These are phyloP conservation scores for Chrysogorgia sp. DNA, from an alignment of 92 coral and sea anemone genomes.

Conservation along the genomic window DNA sequence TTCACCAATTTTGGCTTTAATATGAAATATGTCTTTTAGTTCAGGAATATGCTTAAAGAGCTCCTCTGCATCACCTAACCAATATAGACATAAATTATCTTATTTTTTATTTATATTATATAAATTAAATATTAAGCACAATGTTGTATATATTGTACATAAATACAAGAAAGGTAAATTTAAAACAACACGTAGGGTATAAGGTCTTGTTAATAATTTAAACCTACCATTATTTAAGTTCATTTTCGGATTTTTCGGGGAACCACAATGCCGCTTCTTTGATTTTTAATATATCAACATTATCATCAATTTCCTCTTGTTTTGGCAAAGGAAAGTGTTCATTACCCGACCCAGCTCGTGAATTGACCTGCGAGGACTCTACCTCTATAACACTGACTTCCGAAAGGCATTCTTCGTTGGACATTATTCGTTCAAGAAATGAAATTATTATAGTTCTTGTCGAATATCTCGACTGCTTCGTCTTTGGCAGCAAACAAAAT, in stretches of 20 bases:
- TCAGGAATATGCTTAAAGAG: constrained; percentile 84
- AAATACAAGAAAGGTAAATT: background rate
- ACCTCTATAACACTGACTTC: constrained; percentile 77
- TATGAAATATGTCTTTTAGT: constrained; percentile 71
- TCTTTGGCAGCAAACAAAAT: constrained; percentile 15
- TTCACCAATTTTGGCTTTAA: constrained; percentile 91
- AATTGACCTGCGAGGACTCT: constrained; percentile 61
- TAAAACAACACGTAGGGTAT: background rate
- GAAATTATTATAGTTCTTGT: background rate
- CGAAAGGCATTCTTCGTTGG: constrained; percentile 73
- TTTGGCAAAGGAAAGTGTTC: constrained; percentile 48
- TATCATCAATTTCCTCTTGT: constrained; percentile 50
- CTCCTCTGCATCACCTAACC: constrained; percentile 86
- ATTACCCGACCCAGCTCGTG: constrained; percentile 41
- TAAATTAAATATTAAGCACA: background rate
- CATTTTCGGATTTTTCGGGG: constrained; percentile 36
- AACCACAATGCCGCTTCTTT: constrained; percentile 23
- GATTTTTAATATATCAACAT: constrained; percentile 19
- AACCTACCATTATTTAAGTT: constrained; percentile 56
- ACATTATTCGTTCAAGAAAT: constrained; percentile 38
- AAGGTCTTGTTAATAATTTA: background rate
- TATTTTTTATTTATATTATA: background rate
- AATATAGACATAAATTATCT: background rate
- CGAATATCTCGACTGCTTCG: background rate
- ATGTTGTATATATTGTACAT: background rate